Base-by-base conservation (phyloP, 1,140 invertebrate species). In the Dreissena rostriformis region DNA sequence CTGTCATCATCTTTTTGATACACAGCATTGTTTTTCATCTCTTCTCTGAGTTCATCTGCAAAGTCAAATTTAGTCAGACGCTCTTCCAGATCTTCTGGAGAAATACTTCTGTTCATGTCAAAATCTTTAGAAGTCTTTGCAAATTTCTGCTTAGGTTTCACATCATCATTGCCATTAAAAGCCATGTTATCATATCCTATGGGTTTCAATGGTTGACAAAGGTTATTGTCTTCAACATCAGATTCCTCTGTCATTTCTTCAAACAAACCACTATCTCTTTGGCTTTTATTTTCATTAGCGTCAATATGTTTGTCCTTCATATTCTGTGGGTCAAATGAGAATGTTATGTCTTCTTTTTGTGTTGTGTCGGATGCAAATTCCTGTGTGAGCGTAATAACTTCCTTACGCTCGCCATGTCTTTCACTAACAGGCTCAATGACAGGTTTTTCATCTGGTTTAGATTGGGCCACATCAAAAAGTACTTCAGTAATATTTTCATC, bases 121-220 rank as follows among this genome's bases (percentile, higher is more conserved):
- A 24, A 6, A n/a, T 78, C 11, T 24, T 22, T 52, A 49, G n/a
- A 77, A 10, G 57, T 51, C 55, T 57, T 67, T 67, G 29, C 57
- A 61, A 49, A 73, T 53, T 63, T 52, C 8, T 78, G 63, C 53
- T 78, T 78, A 15, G 76, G 76, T 52, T 68, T 78, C 2, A 78
- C 76, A 52, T 85, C 86, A 76, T 95, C 94, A n/a, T 93, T 93
- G 24, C 93, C 94, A 51, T 90, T 91, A 90, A 95, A 94, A 12
- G 91, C 93, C 78, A 93, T 93, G 87, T 95, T 95, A 80, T 94
- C 94, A 92, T 93, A 95, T 63, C 80, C 86, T 68, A 80, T 75
- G 89, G 92, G 71, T 90, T 91, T 14, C 83, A 75, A 19, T 65
- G 76, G 14, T 29, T 76, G 39, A 53, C 26, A n/a, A 24, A 24